Evolutionary conservation across 1,140 invertebrate genomes (phyloP).

Genomic region (Tenebrio molitor): DNA sequence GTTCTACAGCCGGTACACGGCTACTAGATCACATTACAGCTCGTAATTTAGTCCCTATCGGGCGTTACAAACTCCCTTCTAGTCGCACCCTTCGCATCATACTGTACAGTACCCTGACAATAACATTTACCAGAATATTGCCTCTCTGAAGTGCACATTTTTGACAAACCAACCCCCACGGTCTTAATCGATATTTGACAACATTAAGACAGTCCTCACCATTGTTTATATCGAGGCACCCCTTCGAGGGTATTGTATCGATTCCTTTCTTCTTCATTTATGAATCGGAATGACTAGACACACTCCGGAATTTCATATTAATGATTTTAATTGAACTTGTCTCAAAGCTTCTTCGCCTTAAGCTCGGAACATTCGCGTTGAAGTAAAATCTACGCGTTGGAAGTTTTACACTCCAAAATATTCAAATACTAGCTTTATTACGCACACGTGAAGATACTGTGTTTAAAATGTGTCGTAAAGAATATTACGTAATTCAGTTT

Average conservation of each 20-base stretch:
- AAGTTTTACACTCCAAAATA: too few species aligned
- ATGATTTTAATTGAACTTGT: background rate
- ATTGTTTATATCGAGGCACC: slow-evolving; percentile 4
- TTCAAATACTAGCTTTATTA: too few species aligned
- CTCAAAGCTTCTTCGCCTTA: background rate
- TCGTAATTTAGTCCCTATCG: slow-evolving; percentile 60
- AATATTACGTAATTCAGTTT: background rate
- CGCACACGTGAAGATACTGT: too few species aligned
- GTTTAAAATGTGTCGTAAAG: background rate
- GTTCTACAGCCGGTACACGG: slow-evolving; percentile 58
- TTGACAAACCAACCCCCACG: background rate
- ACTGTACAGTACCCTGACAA: slow-evolving; percentile 10
- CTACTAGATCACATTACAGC: slow-evolving; percentile 60
- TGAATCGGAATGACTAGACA: background rate
- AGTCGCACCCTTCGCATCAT: slow-evolving; percentile 17
- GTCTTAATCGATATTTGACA: slow-evolving; percentile 6
- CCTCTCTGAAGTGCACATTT: slow-evolving; percentile 17
- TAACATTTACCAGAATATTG: slow-evolving; percentile 36
- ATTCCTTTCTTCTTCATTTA: background rate
- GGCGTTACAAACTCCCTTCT: slow-evolving; percentile 21
- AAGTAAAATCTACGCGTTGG: too few species aligned
- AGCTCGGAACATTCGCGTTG: too few species aligned
- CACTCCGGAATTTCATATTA: slow-evolving; percentile 4
- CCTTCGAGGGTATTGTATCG: slow-evolving; percentile 1
- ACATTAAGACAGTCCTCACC: slow-evolving; percentile 8